Evolutionary conservation across 2,797 vertebrate species (phyloP).

Genomic region (Leptatherina wallacei): DNA sequence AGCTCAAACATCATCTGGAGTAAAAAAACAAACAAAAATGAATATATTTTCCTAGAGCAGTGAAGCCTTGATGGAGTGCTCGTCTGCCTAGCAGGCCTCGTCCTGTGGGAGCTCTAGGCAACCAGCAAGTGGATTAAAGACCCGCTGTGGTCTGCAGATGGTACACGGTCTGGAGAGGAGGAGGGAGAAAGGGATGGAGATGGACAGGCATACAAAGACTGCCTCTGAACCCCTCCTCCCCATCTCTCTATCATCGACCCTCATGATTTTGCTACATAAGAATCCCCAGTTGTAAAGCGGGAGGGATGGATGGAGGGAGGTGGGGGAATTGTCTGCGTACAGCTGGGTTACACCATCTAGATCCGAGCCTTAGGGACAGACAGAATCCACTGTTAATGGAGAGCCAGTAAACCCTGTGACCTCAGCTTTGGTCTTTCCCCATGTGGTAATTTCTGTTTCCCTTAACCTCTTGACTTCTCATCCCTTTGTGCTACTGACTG

Average conservation of each 20-base stretch:
- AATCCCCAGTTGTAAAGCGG: slow-evolving; percentile 61
- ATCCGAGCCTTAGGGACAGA: slow-evolving; percentile 57
- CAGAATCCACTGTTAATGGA: slow-evolving; percentile 63
- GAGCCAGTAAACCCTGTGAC: slow-evolving; percentile 53
- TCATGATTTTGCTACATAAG: slow-evolving; percentile 48
- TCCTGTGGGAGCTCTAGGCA: slow-evolving; percentile 56
- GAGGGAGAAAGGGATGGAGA: slow-evolving; percentile 55
- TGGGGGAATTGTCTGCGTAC: slow-evolving; percentile 30
- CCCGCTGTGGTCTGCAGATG: slow-evolving; percentile 74
- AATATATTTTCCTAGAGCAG: slow-evolving; percentile 30
- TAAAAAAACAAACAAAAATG: slow-evolving; percentile 37
- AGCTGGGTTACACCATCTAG: slow-evolving; percentile 66
- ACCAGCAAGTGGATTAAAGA: slow-evolving; percentile 63
- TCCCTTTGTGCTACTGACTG: slow-evolving; percentile 47
- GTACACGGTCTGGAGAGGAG: slow-evolving; percentile 60
- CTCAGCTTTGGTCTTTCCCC: slow-evolving; percentile 59
- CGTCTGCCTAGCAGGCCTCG: slow-evolving; percentile 34
- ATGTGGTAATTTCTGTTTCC: slow-evolving; percentile 59
- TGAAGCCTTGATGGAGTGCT: slow-evolving; percentile 29
- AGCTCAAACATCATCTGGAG: slow-evolving; percentile 30
- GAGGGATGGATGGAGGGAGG: slow-evolving; percentile 17
- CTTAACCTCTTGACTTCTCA: slow-evolving; percentile 42
- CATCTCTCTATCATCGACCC: slow-evolving; percentile 46
- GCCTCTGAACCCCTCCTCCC: slow-evolving; percentile 32
- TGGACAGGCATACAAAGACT: slow-evolving; percentile 64